Percentiles rank a stretch among this genome's conserved stretches.
Evolutionary conservation across 2,888 invertebrate species (phyloP).

Genomic region (Leucophenga maculata): DNA sequence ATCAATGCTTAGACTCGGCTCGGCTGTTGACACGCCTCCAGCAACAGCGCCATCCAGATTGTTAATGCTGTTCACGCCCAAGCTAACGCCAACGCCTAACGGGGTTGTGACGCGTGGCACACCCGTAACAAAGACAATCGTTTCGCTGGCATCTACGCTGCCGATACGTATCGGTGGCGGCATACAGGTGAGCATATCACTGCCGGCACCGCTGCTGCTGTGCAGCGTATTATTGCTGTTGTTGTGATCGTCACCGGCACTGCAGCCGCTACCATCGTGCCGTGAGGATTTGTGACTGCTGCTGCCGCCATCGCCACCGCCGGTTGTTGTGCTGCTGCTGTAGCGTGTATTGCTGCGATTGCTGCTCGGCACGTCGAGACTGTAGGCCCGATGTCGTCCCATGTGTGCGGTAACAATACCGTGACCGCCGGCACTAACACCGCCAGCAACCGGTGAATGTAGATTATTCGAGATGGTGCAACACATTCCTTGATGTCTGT

Average conservation of each 20-base stretch:
- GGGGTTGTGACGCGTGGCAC: constrained; percentile 45
- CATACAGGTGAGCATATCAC: constrained; percentile 53
- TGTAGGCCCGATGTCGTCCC: constrained; percentile 70
- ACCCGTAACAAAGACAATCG: constrained; percentile 48
- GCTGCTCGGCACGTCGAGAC: constrained; percentile 70
- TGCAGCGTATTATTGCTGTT: constrained; percentile 70
- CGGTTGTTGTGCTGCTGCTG: constrained; percentile 67
- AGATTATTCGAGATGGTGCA: constrained; percentile 70
- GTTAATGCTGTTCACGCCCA: no score
- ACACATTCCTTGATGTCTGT: constrained; percentile 54
- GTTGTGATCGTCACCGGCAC: constrained; percentile 61
- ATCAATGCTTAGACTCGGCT: constrained; percentile 64
- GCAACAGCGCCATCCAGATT: neutral
- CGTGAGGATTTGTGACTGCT: constrained; percentile 70
- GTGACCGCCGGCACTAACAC: neutral
- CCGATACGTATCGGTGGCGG: constrained; percentile 65
- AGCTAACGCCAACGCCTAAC: no score
- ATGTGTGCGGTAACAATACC: neutral
- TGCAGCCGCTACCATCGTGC: constrained; percentile 55
- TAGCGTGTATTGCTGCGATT: constrained; percentile 60
- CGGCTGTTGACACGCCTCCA: constrained; percentile 27
- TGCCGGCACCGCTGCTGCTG: constrained; percentile 66
- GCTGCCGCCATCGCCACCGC: constrained; percentile 60
- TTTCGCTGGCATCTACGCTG: constrained; percentile 60
- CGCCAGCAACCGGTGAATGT: constrained; percentile 52